Evolutionary conservation across 2,113 vertebrate genomes (phyloP), one percentile per base, ranked within the genome.

Genomic region (Lepus europaeus): DNA sequence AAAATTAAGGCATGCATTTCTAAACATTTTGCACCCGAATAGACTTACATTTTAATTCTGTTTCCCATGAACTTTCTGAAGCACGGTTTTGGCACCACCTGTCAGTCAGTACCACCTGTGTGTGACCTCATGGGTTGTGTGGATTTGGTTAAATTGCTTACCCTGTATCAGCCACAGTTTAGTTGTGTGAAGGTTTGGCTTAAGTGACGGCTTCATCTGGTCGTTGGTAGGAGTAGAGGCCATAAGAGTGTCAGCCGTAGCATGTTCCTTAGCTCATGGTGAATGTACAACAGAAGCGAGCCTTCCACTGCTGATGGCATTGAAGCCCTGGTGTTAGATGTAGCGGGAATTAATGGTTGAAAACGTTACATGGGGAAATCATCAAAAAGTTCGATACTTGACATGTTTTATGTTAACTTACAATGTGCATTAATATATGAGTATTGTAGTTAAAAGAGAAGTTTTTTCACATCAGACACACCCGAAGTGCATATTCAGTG

Each of bases 91-190:
- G 25, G 20, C 25, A 25, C 12, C 12, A 5, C 25, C 49, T 59
- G 10, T 51, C 2, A 6, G 2, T 72, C 0, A 8, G 4, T 6
- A 29, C n/a, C 36, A 13, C 56, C 33, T 1, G 9, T 49, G 27
- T 2, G 0, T 31, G 36, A 25, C 87, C 36, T 53, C 6, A 25
- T 14, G 22, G 61, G 63, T 1, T 5, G 12, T 6, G 45, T 25
- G n/a, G 14, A 2, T 31, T 70, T 51, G 45, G 9, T 76, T 56
- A n/a, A 29, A 23, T 13, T 16, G 76, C 56, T 53, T 61, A 11
- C 9, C 49, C 79, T 25, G 39, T 39, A 12, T 56, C 17, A 0
- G 3, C 68, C 73, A 74, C 66, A 29, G 69, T 77, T 69, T 31
- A 39, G 39, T 3, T 39, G 1, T 45, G 31, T 61, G n/a, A 31